A percentile compares a stretch with the other conserved stretches of the same genome.
phyloP scores from a whole-genome alignment of 2,888 invertebrate species.

The Amorpha juglandis region DNA sequence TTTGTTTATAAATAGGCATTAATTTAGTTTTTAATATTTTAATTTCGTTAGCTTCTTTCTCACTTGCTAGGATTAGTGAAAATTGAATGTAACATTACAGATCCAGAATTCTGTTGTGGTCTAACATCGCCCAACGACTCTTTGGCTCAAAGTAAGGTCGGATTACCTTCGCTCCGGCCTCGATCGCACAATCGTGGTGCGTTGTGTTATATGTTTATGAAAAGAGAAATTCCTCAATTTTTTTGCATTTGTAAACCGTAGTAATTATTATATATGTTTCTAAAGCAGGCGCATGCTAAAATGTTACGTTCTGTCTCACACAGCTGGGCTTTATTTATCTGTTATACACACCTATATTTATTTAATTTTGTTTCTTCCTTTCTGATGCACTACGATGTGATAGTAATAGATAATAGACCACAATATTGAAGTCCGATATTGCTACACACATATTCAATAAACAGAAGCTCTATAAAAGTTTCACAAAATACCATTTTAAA shows the following conservation, averaged over 20 bases:
- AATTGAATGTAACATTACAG: slow-evolving; percentile 85
- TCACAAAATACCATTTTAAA: background rate
- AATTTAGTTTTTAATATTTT: too few relatives aligned
- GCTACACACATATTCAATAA: background rate
- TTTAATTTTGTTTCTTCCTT: slow-evolving; percentile 35
- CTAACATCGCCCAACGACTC: slow-evolving; percentile 91
- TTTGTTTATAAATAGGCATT: background rate
- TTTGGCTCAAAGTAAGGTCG: slow-evolving; percentile 86
- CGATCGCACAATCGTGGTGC: slow-evolving; percentile 86
- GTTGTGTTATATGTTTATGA: slow-evolving; percentile 83
- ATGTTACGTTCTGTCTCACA: slow-evolving; percentile 44
- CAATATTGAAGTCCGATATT: background rate
- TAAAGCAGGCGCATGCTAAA: slow-evolving; percentile 61
- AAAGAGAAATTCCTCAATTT: slow-evolving; percentile 74
- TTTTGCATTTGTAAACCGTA: slow-evolving; percentile 55
- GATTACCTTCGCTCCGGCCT: slow-evolving; percentile 79
- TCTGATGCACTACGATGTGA: slow-evolving; percentile 52
- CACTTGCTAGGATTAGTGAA: slow-evolving; percentile 20
- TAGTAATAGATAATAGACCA: slow-evolving; percentile 38
- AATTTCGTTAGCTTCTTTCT: background rate
- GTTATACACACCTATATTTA: slow-evolving; percentile 41
- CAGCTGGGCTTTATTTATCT: slow-evolving; percentile 55
- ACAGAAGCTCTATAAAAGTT: background rate
- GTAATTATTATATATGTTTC: slow-evolving; percentile 55
- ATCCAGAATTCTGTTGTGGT: slow-evolving; percentile 95